phyloP scores from a whole-genome alignment of 2,888 invertebrate genomes.

The Drosophila dives region DNA sequence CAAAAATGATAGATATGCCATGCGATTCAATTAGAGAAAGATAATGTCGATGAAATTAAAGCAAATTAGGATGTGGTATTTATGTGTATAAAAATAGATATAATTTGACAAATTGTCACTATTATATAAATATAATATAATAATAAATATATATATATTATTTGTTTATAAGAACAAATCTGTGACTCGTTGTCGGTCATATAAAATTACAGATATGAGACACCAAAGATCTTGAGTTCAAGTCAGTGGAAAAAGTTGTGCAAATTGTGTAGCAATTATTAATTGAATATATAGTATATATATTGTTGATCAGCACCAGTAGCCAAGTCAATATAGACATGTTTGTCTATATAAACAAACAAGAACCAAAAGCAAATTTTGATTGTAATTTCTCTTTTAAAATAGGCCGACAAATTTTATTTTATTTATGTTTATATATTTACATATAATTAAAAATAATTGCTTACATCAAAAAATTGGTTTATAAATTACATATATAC shows the following conservation, averaged over 20 bases:
- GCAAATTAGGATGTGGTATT: neutral
- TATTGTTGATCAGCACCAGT: neutral
- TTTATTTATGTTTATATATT: neutral
- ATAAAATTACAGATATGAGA: neutral
- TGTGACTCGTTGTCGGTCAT: neutral
- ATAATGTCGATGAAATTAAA: constrained; percentile 25
- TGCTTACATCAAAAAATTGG: neutral
- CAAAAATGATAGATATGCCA: constrained; percentile 58
- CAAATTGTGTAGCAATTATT: neutral
- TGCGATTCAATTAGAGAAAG: constrained; percentile 65
- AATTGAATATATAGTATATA: neutral
- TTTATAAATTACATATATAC: neutral
- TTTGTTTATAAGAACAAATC: neutral
- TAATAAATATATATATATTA: neutral
- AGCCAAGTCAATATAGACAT: neutral
- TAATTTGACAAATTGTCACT: neutral
- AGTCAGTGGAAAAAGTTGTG: neutral
- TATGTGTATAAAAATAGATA: neutral
- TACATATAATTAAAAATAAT: neutral
- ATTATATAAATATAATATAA: neutral
- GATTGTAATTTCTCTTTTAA: neutral
- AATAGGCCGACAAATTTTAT: neutral
- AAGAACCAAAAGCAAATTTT: neutral
- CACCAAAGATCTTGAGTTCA: neutral
- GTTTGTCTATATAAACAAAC: neutral